These are phyloP conservation scores for Onychomys leucogaster DNA, from an alignment of 2,797 vertebrate species.

Conservation along the genomic window DNA sequence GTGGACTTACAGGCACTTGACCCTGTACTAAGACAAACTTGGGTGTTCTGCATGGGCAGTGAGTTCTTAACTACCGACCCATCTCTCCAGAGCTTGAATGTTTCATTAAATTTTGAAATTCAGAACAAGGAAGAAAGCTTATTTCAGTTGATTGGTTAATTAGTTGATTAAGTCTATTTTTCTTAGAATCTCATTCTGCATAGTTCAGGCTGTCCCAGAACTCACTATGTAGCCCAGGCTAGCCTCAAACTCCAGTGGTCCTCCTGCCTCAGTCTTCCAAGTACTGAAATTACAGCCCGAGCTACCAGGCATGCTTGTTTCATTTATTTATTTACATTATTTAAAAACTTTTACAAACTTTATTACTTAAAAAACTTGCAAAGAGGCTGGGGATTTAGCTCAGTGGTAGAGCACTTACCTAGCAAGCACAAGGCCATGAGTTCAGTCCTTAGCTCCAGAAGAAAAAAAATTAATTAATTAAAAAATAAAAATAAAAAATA, in stretches of 20 bases:
- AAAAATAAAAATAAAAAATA: no score
- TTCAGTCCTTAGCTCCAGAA: no score
- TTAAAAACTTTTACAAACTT: background rate
- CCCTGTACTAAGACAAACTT: background rate
- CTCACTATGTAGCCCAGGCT: background rate
- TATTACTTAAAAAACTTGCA: background rate
- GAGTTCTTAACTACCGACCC: background rate
- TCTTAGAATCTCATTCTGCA: background rate
- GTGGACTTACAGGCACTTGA: background rate
- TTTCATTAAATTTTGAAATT: constrained; percentile 35
- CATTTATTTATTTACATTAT: background rate
- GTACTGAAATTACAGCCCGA: background rate
- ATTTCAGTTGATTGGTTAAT: background rate
- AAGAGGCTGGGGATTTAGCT: no score
- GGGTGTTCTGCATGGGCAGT: accelerated
- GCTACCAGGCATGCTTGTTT: background rate
- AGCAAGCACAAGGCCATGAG: no score
- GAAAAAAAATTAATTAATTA: no score
- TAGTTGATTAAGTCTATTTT: background rate
- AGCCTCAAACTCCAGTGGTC: background rate
- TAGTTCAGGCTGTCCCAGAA: background rate
- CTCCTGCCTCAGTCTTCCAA: background rate
- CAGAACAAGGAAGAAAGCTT: constrained; percentile 28
- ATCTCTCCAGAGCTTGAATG: background rate
- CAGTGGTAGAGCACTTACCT: no score